phyloP scores from a whole-genome alignment of 2,888 invertebrate genomes.

The Eilema griseolum region DNA sequence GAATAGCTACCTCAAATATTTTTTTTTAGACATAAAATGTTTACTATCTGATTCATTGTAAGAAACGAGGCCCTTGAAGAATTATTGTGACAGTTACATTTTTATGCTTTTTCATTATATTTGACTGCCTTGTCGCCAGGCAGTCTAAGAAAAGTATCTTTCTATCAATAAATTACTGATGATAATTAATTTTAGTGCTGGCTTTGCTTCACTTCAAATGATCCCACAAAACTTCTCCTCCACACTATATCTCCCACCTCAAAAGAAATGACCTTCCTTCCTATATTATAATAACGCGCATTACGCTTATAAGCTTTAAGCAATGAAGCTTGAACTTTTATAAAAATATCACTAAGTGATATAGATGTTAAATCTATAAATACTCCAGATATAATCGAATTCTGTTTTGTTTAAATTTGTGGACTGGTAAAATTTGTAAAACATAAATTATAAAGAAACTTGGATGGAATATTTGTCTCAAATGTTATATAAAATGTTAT shows the following conservation, averaged over 20 bases:
- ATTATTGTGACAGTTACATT: background rate
- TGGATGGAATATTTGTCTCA: background rate
- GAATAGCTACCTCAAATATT: too few species aligned
- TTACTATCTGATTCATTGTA: background rate
- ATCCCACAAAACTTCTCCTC: too few species aligned
- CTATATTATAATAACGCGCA: too few species aligned
- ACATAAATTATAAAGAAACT: too few species aligned
- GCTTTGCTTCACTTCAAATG: too few species aligned
- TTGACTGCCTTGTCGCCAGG: background rate
- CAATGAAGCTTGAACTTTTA: too few species aligned
- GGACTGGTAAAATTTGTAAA: background rate
- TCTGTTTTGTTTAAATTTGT: background rate
- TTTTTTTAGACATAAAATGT: too few species aligned
- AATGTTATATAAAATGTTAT: background rate
- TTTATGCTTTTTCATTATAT: background rate
- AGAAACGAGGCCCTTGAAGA: background rate
- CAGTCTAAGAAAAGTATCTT: background rate
- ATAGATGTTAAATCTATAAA: conserved; percentile 25
- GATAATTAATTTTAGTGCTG: too few species aligned
- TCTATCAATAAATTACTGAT: background rate
- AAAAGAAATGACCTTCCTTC: too few species aligned
- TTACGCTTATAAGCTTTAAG: too few species aligned
- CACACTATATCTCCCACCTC: too few species aligned
- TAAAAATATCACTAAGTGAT: too few species aligned
- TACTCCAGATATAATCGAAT: conserved; percentile 15